A percentile compares a stretch with the other conserved stretches of the same genome.
Conservation (phyloP, 2,797 vertebrate genomes). For the Xerus rutilus region DNA sequence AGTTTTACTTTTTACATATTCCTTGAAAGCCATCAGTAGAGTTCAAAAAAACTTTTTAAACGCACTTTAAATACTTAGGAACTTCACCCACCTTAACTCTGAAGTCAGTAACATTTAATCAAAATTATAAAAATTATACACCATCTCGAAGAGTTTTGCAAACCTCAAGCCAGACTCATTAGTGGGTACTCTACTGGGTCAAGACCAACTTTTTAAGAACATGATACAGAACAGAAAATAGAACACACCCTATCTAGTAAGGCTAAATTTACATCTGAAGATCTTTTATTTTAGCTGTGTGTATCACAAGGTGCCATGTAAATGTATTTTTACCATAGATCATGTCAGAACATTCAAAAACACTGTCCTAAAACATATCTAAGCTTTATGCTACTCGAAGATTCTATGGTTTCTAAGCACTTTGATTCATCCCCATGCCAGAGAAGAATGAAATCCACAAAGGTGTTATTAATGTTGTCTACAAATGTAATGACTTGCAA, state of each 20-base stretch:
- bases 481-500: not conserved
- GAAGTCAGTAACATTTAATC: not conserved
- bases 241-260: not conserved
- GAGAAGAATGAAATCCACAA: not conserved
- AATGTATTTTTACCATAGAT: not conserved
- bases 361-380: not conserved
- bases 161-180: not conserved
- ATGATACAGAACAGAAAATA: not conserved
- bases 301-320: not conserved
- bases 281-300: conserved; percentile 5
- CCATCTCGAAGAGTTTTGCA: not conserved
- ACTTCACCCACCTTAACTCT: not conserved
- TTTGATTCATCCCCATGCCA: not conserved
- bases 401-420: not conserved
- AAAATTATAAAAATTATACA: not conserved
- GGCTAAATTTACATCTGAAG: not conserved
- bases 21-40: not conserved
- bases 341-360: not conserved
- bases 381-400: not conserved
- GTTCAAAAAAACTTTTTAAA: not conserved
- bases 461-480: not conserved
- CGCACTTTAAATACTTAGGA: not conserved
- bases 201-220: not conserved
- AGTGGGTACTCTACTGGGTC: not conserved
- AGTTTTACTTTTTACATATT: not conserved